phyloP scores from a whole-genome alignment of 2,113 vertebrate genomes.

The Misgurnus anguillicaudatus region DNA sequence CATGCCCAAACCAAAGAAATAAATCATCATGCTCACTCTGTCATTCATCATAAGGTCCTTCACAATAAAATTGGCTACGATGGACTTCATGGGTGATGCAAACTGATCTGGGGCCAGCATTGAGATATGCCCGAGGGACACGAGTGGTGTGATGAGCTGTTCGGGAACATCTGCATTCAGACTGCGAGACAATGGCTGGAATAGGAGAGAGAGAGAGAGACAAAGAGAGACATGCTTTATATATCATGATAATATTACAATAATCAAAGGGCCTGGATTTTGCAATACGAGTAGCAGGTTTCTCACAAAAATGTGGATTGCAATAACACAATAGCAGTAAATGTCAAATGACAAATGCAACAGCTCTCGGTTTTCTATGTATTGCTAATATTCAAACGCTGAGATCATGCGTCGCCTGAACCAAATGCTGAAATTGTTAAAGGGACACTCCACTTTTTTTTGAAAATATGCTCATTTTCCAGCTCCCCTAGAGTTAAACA shows the following conservation, averaged over 20 bases:
- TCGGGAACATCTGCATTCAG: conserved; percentile 97
- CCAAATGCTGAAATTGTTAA: too few relatives aligned
- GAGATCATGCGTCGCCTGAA: too few relatives aligned
- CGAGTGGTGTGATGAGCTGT: conserved; percentile 95
- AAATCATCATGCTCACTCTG: conserved; percentile 77
- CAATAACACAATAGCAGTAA: too few relatives aligned
- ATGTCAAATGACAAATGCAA: too few relatives aligned
- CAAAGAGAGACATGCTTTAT: background rate
- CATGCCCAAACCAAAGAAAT: background rate
- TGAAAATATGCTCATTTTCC: too few relatives aligned
- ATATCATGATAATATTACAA: background rate
- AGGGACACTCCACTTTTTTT: too few relatives aligned
- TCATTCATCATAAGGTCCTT: conserved; percentile 99
- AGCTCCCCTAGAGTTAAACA: too few relatives aligned
- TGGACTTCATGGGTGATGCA: conserved; percentile 98
- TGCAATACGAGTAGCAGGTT: too few relatives aligned
- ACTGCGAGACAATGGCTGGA: conserved; percentile 94
- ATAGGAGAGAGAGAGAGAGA: background rate
- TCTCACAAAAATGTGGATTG: too few relatives aligned
- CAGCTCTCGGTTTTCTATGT: too few relatives aligned
- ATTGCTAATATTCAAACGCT: too few relatives aligned
- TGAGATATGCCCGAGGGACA: conserved; percentile 97
- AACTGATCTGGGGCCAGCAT: conserved; percentile 99
- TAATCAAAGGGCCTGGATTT: too few relatives aligned
- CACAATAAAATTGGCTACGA: conserved; percentile 99